A percentile compares a stretch with the other conserved stretches of the same genome.
phyloP scores from a whole-genome alignment of 1,140 invertebrate genomes.

The Neodiprion fabricii region DNA sequence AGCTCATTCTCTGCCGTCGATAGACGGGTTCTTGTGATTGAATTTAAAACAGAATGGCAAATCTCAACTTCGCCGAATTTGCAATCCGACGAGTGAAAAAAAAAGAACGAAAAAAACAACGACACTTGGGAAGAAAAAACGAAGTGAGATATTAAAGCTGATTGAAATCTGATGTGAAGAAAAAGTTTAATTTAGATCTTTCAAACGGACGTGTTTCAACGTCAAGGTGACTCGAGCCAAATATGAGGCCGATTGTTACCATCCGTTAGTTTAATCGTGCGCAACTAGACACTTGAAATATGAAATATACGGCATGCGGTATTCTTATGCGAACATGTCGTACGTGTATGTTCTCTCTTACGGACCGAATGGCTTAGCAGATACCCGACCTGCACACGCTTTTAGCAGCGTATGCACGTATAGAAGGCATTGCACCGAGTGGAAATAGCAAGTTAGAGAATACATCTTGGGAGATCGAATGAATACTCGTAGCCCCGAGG shows the following conservation, averaged over 20 bases:
- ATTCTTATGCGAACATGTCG: no score
- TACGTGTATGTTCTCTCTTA: no score
- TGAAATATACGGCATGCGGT: not conserved
- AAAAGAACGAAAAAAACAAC: not conserved
- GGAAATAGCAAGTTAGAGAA: not conserved
- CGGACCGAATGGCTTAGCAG: no score
- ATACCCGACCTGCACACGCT: no score
- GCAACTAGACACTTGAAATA: not conserved
- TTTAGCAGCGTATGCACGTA: no score
- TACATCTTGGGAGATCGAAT: not conserved
- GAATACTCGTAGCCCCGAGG: not conserved
- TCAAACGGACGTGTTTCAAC: not conserved
- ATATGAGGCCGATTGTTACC: not conserved
- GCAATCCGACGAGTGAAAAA: no score
- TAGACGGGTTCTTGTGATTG: not conserved
- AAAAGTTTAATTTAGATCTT: constrained; percentile 1
- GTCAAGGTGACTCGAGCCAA: constrained; percentile 4
- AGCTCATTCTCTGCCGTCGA: not conserved
- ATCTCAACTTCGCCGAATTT: no score
- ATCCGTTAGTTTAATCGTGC: not conserved
- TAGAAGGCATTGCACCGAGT: no score
- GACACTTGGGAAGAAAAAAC: not conserved
- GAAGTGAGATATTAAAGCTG: not conserved
- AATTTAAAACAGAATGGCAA: no score
- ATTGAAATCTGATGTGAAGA: not conserved